Conservation (phyloP, 92 coral and sea anemone genomes). For the Blastomussa wellsi region DNA sequence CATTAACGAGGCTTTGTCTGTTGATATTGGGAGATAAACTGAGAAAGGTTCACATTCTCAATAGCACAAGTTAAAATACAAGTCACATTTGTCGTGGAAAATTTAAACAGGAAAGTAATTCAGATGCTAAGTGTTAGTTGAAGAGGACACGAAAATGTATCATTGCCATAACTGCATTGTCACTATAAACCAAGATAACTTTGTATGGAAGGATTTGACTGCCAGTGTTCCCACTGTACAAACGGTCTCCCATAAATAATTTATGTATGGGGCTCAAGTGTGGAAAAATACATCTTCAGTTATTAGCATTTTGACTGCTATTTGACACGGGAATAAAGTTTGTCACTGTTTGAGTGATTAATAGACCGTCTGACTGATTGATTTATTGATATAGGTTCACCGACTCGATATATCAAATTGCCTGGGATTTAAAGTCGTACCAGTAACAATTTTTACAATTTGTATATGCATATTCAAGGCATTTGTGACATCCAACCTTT, state of each 20-base stretch:
- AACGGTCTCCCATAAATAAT: constrained; percentile 5
- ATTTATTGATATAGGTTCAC: constrained; percentile 15
- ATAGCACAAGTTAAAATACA: constrained; percentile 20
- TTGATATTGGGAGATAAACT: too few relatives aligned
- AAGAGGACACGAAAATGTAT: constrained; percentile 21
- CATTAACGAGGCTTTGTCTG: too few relatives aligned
- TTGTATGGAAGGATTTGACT: constrained; percentile 5
- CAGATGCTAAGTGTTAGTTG: background rate
- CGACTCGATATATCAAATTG: background rate
- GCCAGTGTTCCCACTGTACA: constrained; percentile 10
- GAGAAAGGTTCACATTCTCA: too few relatives aligned
- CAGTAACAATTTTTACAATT: background rate
- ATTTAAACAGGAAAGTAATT: constrained; percentile 5
- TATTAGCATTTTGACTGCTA: too few relatives aligned
- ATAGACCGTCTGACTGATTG: constrained; percentile 6
- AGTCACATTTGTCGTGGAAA: constrained; percentile 2
- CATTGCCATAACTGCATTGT: constrained; percentile 7
- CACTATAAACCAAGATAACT: constrained; percentile 6
- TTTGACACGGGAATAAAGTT: too few relatives aligned
- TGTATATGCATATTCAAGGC: too few relatives aligned
- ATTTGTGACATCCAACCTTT: too few relatives aligned
- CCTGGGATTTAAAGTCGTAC: constrained; percentile 31
- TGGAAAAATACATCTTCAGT: too few relatives aligned
- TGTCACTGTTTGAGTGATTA: too few relatives aligned
- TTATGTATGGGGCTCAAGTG: background rate